Evolutionary conservation across 2,113 vertebrate species (phyloP).

Genomic region (Anser brachyrhynchus): DNA sequence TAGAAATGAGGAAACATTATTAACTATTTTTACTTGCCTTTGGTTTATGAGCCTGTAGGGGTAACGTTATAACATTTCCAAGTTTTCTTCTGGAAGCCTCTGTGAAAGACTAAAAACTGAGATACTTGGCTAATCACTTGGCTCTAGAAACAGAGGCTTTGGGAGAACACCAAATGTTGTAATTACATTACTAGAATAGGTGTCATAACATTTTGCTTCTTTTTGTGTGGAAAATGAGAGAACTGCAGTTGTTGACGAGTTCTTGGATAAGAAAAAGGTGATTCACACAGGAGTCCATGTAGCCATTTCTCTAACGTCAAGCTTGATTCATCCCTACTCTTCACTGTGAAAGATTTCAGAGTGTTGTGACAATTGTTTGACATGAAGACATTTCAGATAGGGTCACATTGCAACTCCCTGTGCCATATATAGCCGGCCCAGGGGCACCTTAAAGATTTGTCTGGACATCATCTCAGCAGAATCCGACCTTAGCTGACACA

Average conservation of each 20-base stretch:
- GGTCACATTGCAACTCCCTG: background rate
- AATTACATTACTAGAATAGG: slow-evolving; percentile 41
- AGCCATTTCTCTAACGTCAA: background rate
- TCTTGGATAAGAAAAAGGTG: slow-evolving; percentile 44
- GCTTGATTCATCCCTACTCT: background rate
- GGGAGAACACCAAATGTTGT: slow-evolving; percentile 56
- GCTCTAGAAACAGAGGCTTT: slow-evolving; percentile 26
- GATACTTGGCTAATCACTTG: slow-evolving; percentile 50
- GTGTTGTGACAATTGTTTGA: slow-evolving; percentile 14
- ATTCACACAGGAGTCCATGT: slow-evolving; percentile 12
- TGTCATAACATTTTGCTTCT: slow-evolving; percentile 62
- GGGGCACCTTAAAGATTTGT: background rate
- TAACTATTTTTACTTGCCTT: background rate
- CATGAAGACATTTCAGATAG: background rate
- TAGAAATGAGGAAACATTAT: background rate
- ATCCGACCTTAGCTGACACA: background rate
- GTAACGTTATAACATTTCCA: background rate
- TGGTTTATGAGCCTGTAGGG: background rate
- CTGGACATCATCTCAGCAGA: background rate
- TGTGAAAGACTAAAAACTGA: slow-evolving; percentile 44
- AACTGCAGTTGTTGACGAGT: slow-evolving; percentile 6
- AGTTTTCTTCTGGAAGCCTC: slow-evolving; percentile 22
- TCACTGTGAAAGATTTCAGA: background rate
- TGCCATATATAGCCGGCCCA: background rate
- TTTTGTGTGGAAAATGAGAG: slow-evolving; percentile 27